Percentiles rank a stretch among this genome's conserved stretches.
Conservation (phyloP, 1,140 invertebrate species). For the Delia radicum region DNA sequence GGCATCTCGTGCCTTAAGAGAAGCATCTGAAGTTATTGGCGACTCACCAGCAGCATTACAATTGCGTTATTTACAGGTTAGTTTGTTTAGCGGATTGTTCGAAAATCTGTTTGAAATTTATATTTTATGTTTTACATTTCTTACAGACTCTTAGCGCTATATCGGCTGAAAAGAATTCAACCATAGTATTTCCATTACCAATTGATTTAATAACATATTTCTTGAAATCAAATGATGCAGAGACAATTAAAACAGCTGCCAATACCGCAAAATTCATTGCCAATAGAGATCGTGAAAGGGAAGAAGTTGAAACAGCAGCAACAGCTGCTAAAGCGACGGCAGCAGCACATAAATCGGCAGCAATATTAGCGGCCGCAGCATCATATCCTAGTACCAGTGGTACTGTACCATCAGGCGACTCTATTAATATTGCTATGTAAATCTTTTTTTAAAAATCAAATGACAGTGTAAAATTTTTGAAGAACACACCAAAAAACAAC, state of each 20-base stretch:
- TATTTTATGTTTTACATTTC: neutral
- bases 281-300: neutral
- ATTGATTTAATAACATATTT: conserved; percentile 65
- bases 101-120: neutral
- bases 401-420: neutral
- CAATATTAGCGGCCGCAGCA: neutral
- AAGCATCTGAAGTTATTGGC: conserved; percentile 86
- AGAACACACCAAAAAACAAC: neutral
- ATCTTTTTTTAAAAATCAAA: neutral
- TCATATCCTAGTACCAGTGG: neutral
- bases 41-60: conserved; percentile 84
- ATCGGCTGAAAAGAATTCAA: conserved; percentile 91
- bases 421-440: conserved; percentile 2
- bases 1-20: conserved; percentile 81
- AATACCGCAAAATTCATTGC: neutral
- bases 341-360: neutral
- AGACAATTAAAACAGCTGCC: conserved; percentile 12
- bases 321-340: neutral
- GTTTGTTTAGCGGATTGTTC: neutral
- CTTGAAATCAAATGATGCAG: conserved; percentile 29
- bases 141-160: conserved; percentile 79
- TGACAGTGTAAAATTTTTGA: neutral
- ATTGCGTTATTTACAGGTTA: conserved; percentile 44
- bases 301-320: neutral
- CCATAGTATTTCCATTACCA: conserved; percentile 88